Base-by-base conservation (phyloP, 2,797 vertebrate genomes). In the Apodemus agrarius region DNA sequence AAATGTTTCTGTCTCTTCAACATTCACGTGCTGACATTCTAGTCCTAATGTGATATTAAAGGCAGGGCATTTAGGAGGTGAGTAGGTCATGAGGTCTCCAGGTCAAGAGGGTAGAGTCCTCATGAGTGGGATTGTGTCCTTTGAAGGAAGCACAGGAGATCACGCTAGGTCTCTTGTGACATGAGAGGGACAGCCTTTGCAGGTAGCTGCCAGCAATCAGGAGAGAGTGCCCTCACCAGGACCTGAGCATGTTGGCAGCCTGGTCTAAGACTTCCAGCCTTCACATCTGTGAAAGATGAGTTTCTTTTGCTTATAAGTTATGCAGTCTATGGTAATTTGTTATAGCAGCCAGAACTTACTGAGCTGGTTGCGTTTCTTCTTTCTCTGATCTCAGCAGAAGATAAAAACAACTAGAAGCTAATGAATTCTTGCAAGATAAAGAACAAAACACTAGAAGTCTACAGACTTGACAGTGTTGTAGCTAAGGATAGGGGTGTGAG, bases 401-500 rank as follows among this genome's bases (percentile, higher is more conserved):
- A 61, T 67, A 81, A 93, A 93, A 52, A 93, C 78, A 52, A 93
- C 81, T 46, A 29, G 69, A 59, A 84, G 43, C 8, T 67, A 40
- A 67, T 88, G 34, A 95, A 49, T 95, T 89, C 80, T 96, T 91
- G 24, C 46, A 92, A 91, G 76, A 65, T 72, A 95, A 94, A 74
- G 1, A 24, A 31, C 78, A 78, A 80, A 74, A 76, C 2, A 75
- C 43, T 14, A 89, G 16, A 78, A 82, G 12, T 59, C 40, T 79
- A 5, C 5, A 31, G 3, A 83, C 83, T 57, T 89, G 21, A n/a
- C 34, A 49, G 24, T 57, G n/a, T 40, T 93, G 49, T 87, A 29
- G 37, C 0, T 78, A 57, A 79, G 37, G 26, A 2, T 69, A 1
- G n/a, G 1, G 4, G 24, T 52, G 3, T 74, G 76, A 31, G 10